phyloP scores from a whole-genome alignment of 2,113 vertebrate genomes.

The Zosterops lateralis region DNA sequence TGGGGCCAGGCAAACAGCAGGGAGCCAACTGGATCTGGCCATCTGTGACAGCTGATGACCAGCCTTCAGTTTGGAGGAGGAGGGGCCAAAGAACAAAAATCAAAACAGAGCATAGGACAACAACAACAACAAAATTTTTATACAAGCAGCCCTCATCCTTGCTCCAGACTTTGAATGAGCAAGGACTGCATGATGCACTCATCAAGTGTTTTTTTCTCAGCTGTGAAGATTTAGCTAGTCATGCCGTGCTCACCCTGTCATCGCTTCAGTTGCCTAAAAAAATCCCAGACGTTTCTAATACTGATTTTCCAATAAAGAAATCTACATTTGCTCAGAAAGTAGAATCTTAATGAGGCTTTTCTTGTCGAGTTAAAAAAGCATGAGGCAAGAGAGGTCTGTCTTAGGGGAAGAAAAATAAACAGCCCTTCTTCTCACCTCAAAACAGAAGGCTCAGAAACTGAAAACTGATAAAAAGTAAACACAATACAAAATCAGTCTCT shows the following conservation, averaged over 20 bases:
- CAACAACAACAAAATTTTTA: not conserved
- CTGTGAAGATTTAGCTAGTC: not conserved
- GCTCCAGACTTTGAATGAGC: not conserved
- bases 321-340: not conserved
- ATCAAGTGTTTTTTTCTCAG: not conserved
- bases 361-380: not conserved
- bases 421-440: not conserved
- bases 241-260: not conserved
- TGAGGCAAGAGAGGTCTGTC: not conserved
- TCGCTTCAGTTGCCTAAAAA: not conserved
- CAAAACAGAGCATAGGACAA: not conserved
- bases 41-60: rapidly evolving
- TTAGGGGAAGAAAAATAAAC: not conserved
- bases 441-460: not conserved
- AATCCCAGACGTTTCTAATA: not conserved
- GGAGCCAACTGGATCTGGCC: not conserved
- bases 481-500: not conserved
- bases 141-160: not conserved
- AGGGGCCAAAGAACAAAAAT: not conserved
- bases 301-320: not conserved
- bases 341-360: not conserved
- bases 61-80: not conserved
- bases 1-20: not conserved
- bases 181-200: rapidly evolving
- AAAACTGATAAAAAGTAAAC: not conserved